Evolutionary conservation across 1,140 invertebrate species (phyloP).

Genomic region (Panagrolaimus sp.): DNA sequence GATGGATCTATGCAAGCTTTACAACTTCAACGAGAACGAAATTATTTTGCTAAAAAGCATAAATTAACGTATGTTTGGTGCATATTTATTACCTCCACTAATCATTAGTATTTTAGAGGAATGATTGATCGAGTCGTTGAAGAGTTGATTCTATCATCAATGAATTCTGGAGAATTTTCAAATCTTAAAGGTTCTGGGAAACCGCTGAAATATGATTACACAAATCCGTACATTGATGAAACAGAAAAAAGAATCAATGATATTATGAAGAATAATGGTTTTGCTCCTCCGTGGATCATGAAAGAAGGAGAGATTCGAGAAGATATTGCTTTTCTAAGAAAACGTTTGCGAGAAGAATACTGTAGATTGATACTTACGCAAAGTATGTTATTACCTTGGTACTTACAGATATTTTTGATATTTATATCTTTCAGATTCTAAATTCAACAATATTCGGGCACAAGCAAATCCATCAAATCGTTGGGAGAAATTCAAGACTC

Average conservation of each 20-base stretch:
- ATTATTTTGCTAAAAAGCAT: slow-evolving; percentile 5
- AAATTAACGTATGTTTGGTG: neutral
- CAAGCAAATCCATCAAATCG: neutral
- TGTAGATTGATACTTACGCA: neutral
- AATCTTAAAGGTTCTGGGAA: slow-evolving; percentile 25
- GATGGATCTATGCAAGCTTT: slow-evolving; percentile 4
- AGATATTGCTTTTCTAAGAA: slow-evolving; percentile 10
- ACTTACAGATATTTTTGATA: no score
- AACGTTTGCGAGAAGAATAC: neutral
- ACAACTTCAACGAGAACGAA: neutral
- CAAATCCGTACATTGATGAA: slow-evolving; percentile 28
- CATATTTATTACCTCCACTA: neutral
- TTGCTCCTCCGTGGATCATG: slow-evolving; percentile 19
- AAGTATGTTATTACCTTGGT: no score
- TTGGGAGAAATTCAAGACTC: neutral
- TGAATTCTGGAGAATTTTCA: slow-evolving; percentile 24
- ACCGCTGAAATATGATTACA: slow-evolving; percentile 21
- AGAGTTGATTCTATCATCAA: slow-evolving; percentile 26
- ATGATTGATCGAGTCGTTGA: slow-evolving; percentile 31
- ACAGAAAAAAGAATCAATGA: slow-evolving; percentile 26
- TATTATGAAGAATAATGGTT: slow-evolving; percentile 27
- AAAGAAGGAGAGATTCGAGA: slow-evolving; percentile 26
- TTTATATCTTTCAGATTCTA: neutral
- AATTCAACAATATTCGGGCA: neutral
- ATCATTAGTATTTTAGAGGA: neutral